Conservation (phyloP, 2,113 vertebrate species). For the Malaclemys terrapin region DNA sequence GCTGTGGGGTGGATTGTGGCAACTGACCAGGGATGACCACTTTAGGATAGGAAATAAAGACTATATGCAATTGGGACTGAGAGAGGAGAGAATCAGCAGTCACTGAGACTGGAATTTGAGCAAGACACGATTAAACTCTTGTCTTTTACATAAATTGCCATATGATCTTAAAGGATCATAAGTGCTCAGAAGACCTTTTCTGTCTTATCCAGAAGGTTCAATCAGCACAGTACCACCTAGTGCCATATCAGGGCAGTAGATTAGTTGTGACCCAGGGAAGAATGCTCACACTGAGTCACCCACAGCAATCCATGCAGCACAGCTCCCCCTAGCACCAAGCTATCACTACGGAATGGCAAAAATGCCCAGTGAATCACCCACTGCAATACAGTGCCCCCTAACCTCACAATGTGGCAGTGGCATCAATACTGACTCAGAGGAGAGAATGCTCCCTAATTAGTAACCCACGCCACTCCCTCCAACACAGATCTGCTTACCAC, state of each 20-base stretch:
- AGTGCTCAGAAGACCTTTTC: background rate
- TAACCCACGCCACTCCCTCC: background rate
- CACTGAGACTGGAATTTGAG: background rate
- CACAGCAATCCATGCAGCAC: background rate
- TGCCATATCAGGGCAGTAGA: background rate
- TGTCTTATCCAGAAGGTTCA: background rate
- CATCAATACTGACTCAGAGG: background rate
- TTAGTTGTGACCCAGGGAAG: background rate
- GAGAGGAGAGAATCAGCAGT: background rate
- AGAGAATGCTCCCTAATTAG: background rate
- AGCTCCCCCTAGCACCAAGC: fast-evolving
- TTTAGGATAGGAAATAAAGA: background rate
- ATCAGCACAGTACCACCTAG: fast-evolving
- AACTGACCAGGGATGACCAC: background rate
- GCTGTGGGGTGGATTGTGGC: background rate
- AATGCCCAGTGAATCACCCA: background rate
- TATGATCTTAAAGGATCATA: background rate
- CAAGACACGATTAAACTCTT: background rate
- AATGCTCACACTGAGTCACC: background rate
- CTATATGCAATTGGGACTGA: background rate
- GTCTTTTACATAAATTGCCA: background rate
- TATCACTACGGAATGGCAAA: background rate
- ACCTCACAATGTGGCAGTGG: fast-evolving
- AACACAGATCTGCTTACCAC: background rate
- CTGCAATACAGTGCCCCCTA: background rate